Evolutionary conservation across 2,888 invertebrate genomes (phyloP).

Genomic region (Acanthacorydalis orientalis): DNA sequence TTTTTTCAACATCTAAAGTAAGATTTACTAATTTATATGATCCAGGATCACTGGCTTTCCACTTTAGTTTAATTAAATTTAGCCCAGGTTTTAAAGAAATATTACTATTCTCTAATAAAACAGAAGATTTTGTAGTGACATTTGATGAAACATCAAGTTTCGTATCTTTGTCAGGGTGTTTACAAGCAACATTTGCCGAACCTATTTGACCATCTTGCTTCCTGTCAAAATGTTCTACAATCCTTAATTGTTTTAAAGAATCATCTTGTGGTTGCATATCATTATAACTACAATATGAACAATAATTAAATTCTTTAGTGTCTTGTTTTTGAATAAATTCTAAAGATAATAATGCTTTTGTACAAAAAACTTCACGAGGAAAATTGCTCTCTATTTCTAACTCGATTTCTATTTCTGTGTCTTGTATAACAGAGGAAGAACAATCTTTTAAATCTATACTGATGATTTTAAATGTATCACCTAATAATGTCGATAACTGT

Average conservation of each 20-base stretch:
- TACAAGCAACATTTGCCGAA: slow-evolving; percentile 54
- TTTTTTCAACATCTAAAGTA: slow-evolving; percentile 42
- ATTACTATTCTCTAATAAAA: not conserved
- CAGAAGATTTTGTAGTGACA: not conserved
- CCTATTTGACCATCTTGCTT: slow-evolving; percentile 69
- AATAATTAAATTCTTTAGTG: not conserved
- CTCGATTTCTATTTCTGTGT: slow-evolving; percentile 35
- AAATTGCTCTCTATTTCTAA: slow-evolving; percentile 39
- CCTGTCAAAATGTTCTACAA: slow-evolving; percentile 55
- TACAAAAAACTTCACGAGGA: slow-evolving; percentile 48
- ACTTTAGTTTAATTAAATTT: slow-evolving; percentile 43
- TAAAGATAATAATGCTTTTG: slow-evolving; percentile 43
- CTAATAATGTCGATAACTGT: slow-evolving; percentile 16
- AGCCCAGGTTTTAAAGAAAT: slow-evolving; percentile 36
- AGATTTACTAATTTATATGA: slow-evolving; percentile 55
- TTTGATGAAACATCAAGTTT: not conserved
- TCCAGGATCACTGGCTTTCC: slow-evolving; percentile 45
- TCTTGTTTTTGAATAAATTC: slow-evolving; percentile 22
- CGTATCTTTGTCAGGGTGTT: slow-evolving; percentile 7
- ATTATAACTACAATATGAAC: slow-evolving; percentile 6
- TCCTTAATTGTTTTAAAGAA: slow-evolving; percentile 39
- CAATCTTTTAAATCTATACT: slow-evolving; percentile 20
- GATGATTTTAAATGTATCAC: slow-evolving; percentile 30
- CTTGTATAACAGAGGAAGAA: slow-evolving; percentile 32
- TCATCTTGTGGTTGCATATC: slow-evolving; percentile 45